Evolutionary conservation across 2,888 invertebrate genomes (phyloP).

Genomic region (Tineola bisselliella): DNA sequence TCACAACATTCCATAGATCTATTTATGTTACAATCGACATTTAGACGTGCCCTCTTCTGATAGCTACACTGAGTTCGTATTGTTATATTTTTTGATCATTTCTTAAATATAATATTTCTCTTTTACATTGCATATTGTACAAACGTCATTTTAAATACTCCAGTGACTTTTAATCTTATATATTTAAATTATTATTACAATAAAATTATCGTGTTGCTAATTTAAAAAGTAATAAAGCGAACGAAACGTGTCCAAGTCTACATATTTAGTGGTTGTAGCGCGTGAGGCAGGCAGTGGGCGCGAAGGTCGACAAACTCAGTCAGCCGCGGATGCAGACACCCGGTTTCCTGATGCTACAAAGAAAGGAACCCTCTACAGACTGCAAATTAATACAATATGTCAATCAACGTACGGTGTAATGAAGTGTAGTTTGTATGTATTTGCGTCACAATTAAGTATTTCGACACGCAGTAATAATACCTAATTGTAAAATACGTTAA

Average conservation of each 20-base stretch:
- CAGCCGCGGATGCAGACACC: constrained; percentile 21
- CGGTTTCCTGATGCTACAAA: constrained; percentile 30
- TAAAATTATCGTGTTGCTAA: background rate
- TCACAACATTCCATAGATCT: constrained; percentile 5
- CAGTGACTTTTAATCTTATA: too few species aligned
- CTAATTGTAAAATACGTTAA: too few species aligned
- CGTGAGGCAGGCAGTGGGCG: constrained; percentile 23
- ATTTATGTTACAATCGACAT: background rate
- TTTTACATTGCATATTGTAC: too few species aligned
- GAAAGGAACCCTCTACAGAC: background rate
- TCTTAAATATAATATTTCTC: too few species aligned
- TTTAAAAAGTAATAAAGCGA: background rate
- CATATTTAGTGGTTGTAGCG: background rate
- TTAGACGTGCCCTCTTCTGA: constrained; percentile 32
- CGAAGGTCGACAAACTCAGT: constrained; percentile 46
- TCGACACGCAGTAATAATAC: too few species aligned
- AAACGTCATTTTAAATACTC: too few species aligned
- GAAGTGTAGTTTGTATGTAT: background rate
- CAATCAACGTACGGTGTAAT: background rate
- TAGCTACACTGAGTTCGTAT: constrained; percentile 22
- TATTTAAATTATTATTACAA: background rate
- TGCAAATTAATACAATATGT: background rate
- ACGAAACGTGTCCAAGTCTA: constrained; percentile 9
- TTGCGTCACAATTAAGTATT: constrained; percentile 13
- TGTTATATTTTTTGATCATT: too few species aligned